These are phyloP conservation scores for Basileuterus tristriatus DNA, from an alignment of 2,797 vertebrate species.

Conservation along the genomic window DNA sequence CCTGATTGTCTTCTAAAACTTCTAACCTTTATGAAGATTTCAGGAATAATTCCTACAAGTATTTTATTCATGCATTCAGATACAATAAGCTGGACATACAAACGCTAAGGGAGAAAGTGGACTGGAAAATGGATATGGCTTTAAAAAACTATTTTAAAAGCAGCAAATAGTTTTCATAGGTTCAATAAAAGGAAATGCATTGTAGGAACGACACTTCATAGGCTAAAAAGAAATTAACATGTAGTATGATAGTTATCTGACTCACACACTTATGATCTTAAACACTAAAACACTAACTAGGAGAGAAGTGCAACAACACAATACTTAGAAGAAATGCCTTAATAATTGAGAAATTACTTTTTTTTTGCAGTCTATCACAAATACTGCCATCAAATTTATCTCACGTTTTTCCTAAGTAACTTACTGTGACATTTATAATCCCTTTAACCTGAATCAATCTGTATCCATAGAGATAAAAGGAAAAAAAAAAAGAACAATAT, in stretches of 20 bases:
- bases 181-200: neutral
- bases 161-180: neutral
- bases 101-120: neutral
- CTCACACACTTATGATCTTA: neutral
- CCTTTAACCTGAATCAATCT: neutral
- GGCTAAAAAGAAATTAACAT: neutral
- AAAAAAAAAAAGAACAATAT: neutral
- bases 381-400: constrained; percentile 10
- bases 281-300: neutral
- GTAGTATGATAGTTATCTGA: neutral
- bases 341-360: constrained; percentile 31
- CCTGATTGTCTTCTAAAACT: neutral
- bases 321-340: constrained; percentile 19
- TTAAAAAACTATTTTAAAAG: neutral
- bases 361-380: neutral
- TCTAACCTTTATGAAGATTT: neutral
- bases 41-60: neutral
- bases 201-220: neutral
- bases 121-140: neutral
- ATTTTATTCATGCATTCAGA: neutral
- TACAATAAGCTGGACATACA: neutral
- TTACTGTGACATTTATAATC: constrained; percentile 7
- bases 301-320: constrained; percentile 4
- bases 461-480: neutral
- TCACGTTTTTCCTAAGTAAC: neutral